Evolutionary conservation across 2,888 invertebrate species (phyloP), one percentile per base, ranked within the genome.

Genomic region (Chymomyza procnemis): DNA sequence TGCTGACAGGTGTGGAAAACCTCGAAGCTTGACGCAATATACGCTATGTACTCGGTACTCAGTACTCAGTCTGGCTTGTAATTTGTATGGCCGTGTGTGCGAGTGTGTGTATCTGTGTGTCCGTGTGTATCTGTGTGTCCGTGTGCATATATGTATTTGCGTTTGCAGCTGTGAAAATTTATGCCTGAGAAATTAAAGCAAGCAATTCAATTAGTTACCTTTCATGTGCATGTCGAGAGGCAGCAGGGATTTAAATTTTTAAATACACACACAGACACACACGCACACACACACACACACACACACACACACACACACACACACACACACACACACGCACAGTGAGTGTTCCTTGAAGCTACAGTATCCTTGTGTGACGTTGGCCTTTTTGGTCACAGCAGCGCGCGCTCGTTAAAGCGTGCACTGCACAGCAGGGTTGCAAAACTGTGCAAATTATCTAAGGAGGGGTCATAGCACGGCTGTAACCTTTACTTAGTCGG

Each of bases 151-250:
- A 41, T 41, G 34, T 12, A 41, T 41, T 41, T 41, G 34, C 34
- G 12, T 41, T n/a, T 41, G 12, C 50, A 48, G 22, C 34, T 14
- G 22, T 12, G 52, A 59, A 64, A 71, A 64, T 50, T 56, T 62
- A 59, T 59, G 58, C 64, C 21, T 14, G 18, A 19, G 48, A 9
- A 19, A 22, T 48, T 22, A 16, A 54, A 59, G 26, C 26, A 22
- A 56, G 55, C 61, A 70, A 71, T 65, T 71, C 64, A 67, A 70
- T 50, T 16, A 75, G 63, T 70, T 75, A 18, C 19, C 71, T 71
- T n/a, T 34, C 52, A 14, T 64, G 19, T 22, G 60, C 57, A 54
- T 69, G 52, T 52, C 57, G 56, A 64, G 58, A 60, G 19, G 4
- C 22, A 14, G 30, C 30, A 61, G 47, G 34, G 34, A 41, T 41